Evolutionary conservation across 1,140 invertebrate species (phyloP).

Genomic region (Drosophila suzukii): DNA sequence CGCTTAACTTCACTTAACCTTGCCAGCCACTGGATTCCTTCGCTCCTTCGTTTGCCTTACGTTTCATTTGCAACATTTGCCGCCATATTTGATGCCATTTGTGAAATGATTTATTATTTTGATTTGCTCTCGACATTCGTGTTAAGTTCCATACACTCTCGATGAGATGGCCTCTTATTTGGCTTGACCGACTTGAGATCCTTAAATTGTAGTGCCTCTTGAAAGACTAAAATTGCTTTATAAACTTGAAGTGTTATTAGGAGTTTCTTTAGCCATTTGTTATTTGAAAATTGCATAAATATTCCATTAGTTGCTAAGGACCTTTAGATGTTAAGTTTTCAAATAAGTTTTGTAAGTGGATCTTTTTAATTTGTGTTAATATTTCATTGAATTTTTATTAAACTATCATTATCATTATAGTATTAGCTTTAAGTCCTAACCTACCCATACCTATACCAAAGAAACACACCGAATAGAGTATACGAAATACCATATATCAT

Average conservation of each 20-base stretch:
- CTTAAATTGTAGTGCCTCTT: constrained; percentile 23
- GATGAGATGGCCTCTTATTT: constrained; percentile 16
- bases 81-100: constrained; percentile 83
- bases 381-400: too few species aligned
- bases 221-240: constrained; percentile 1
- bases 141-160: constrained; percentile 45
- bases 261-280: not conserved
- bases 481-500: not conserved
- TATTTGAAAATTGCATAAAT: not conserved
- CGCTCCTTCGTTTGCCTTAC: constrained; percentile 70
- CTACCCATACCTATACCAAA: too few species aligned
- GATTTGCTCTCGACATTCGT: constrained; percentile 77
- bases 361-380: too few species aligned
- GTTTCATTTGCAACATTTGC: constrained; percentile 84
- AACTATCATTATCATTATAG: too few species aligned
- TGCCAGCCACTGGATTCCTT: constrained; percentile 63
- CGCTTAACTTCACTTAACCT: constrained; percentile 83
- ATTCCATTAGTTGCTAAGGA: not conserved
- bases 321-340: not conserved
- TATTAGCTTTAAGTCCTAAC: too few species aligned
- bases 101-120: constrained; percentile 83
- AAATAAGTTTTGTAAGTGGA: too few species aligned
- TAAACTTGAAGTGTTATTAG: not conserved
- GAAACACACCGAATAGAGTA: constrained; percentile 5
- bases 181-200: constrained; percentile 17